Percentiles rank a stretch among this genome's conserved stretches.
These are phyloP conservation scores for Habropoda laboriosa DNA, from an alignment of 1,140 invertebrate species.

Conservation along the genomic window DNA sequence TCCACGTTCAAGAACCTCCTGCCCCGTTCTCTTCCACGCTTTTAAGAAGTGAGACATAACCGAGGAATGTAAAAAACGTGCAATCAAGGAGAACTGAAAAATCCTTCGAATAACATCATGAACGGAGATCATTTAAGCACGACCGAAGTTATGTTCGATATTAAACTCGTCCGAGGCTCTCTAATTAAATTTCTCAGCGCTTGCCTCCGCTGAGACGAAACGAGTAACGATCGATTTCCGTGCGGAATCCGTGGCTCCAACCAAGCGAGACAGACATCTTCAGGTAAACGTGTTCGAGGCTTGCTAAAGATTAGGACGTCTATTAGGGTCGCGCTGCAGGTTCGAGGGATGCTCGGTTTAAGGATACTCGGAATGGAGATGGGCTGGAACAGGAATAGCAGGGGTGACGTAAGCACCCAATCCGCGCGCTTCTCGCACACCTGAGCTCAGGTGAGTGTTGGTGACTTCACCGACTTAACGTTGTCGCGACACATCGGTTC, in stretches of 20 bases:
- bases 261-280: conserved; percentile 16
- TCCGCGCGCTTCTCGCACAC: conserved; percentile 36
- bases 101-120: not conserved
- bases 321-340: conserved; percentile 16
- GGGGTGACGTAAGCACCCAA: conserved; percentile 70
- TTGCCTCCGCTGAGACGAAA: not conserved
- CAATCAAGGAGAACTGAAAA: not conserved
- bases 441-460: not conserved
- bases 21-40: not conserved
- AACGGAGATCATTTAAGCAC: not conserved
- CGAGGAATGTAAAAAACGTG: too few species aligned
- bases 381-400: conserved; percentile 70
- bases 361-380: conserved; percentile 55
- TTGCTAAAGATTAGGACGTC: conserved; percentile 55
- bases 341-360: conserved; percentile 33
- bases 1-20: not conserved
- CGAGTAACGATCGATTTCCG: not conserved
- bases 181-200: not conserved
- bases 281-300: not conserved
- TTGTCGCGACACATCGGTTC: conserved; percentile 46
- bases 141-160: not conserved
- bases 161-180: not conserved
- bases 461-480: conserved; percentile 10
- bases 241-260: not conserved
- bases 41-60: too few species aligned